Base-by-base conservation (phyloP, 2,113 vertebrate genomes). In the Mustela lutreola region DNA sequence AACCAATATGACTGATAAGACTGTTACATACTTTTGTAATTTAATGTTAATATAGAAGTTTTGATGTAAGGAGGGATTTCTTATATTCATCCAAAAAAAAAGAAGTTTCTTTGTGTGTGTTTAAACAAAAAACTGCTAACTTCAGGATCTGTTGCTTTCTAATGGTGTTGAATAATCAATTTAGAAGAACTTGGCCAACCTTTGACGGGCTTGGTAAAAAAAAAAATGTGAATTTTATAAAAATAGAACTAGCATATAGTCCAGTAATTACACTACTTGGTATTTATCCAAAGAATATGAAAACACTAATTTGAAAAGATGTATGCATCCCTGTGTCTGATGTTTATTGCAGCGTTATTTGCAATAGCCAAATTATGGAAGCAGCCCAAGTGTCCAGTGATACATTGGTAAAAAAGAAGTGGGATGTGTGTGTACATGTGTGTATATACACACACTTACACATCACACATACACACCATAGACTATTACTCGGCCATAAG, bases 21-120 rank as follows among this genome's bases (percentile, higher is more conserved):
- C 67, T 82, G 8, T 86, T 94, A 48, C 4, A 58, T 82, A 84
- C 42, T 56, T 95, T 94, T 78, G 39, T 95, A 70, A 81, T 70
- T 91, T 96, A 88, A 21, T 70, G 78, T 93, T 89, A 93, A 89
- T 89, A 8, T 81, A 94, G 39, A 94, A 80, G 31, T 88, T 39
- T 87, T 91, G 19, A 0, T 79, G 6, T 89, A 56, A 28, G 16
- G 62, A 92, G 1, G 14, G 62, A 78, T 96, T 93, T 79, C 48
- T 92, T 65, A 56, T 53, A 53, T 91, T 4, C 22, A 82, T 71
- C 39, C 11, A 31, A 22, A 12, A 39, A 12, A 39, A 45, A 45
- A 78, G 91, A 86, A 42, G 8, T 65, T 91, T 96, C 2, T 7
- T 10, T 53, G 4, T 95, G 14, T 67, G n/a, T 91, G 22, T 80